Base-by-base conservation (phyloP, 2,797 vertebrate species). In the Hephaestus fuliginosus region DNA sequence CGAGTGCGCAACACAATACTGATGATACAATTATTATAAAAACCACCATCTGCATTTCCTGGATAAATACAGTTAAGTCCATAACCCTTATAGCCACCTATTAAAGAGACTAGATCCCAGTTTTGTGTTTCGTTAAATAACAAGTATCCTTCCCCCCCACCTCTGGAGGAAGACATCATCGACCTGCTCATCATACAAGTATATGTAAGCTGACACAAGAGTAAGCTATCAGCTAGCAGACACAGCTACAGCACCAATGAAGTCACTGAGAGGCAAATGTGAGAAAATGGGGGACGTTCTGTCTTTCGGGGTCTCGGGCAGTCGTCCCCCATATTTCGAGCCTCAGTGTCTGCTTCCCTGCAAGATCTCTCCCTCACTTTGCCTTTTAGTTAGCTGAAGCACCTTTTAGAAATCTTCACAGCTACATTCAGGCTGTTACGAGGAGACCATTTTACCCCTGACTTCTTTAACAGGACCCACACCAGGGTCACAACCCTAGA, bases 101-200 rank as follows among this genome's bases (percentile, higher is more conserved):
- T 89, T 88, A 90, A 91, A 92, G 88, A 93, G 87, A 91, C 91
- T 77, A 78, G 62, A 92, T 83, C 87, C 89, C 83, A 85, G 69
- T 69, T 79, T 79, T 80, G 71, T 76, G 80, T 88, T 87, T 86
- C 86, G 80, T 86, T 89, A 63, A 64, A 56, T 71, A 79, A 72
- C 74, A 81, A 80, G 61, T 71, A 76, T 78, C 79, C 66, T 49
- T 60, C 66, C 8, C 20, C 36, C n/a, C 55, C 30, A 33, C 30
- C n/a, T 11, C 20, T 28, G 30, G 43, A 78, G 74, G 78, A 79
- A 70, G 69, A 82, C 60, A 48, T 41, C 69, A 65, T 69, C 39
- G n/a, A 60, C 72, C 76, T 67, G 81, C 81, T 81, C 36, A 0
- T 58, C 57, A 62, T 17, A 74, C 64, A 25, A 3, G 30, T 25